These are phyloP conservation scores for Heliothis subflexa DNA, from an alignment of 1,140 invertebrate species.

Conservation along the genomic window DNA sequence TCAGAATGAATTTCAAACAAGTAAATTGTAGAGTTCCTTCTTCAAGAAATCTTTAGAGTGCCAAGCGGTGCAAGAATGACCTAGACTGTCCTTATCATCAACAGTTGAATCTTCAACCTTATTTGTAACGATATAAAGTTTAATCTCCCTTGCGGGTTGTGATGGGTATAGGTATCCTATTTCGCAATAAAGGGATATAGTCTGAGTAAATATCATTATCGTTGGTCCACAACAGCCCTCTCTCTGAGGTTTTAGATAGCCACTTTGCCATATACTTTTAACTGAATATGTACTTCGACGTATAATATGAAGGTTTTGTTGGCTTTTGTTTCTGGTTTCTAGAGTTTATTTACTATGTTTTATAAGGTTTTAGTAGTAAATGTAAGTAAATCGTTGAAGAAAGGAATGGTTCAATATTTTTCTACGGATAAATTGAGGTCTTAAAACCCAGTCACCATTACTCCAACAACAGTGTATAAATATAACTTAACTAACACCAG, in stretches of 20 bases:
- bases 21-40: slow-evolving; percentile 56
- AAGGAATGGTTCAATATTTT: background rate
- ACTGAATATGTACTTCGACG: slow-evolving; percentile 23
- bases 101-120: background rate
- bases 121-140: background rate
- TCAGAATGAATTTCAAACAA: slow-evolving; percentile 61
- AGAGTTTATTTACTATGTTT: background rate
- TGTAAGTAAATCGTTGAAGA: too few relatives aligned
- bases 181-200: slow-evolving; percentile 42
- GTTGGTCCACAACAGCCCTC: slow-evolving; percentile 58
- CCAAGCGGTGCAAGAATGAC: slow-evolving; percentile 49
- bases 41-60: slow-evolving; percentile 53
- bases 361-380: too few relatives aligned
- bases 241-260: slow-evolving; percentile 55
- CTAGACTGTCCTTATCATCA: slow-evolving; percentile 24
- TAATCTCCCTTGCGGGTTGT: background rate
- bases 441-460: too few relatives aligned
- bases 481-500: too few relatives aligned
- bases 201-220: slow-evolving; percentile 66
- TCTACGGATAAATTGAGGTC: too few relatives aligned
- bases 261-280: slow-evolving; percentile 55
- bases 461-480: too few relatives aligned
- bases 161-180: slow-evolving; percentile 35
- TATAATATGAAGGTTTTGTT: slow-evolving; percentile 25
- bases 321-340: background rate